Conservation (phyloP, 2,888 invertebrate species). For the Lepidocyrtinus sp. region DNA sequence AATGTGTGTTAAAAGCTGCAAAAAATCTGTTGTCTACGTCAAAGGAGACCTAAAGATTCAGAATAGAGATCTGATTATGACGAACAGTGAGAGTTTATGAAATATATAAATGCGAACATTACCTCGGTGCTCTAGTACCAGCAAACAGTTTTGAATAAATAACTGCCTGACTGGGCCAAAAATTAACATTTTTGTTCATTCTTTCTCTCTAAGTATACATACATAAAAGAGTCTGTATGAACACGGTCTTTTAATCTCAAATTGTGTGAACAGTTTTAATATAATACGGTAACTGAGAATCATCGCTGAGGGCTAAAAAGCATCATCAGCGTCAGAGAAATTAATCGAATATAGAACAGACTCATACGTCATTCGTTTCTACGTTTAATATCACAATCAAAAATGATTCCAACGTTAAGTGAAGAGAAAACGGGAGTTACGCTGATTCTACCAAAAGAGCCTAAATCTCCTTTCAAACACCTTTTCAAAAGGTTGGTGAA, state of each 20-base stretch:
- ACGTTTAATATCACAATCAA: slow-evolving; percentile 18
- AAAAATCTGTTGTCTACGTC: slow-evolving; percentile 43
- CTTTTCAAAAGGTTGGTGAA: slow-evolving; percentile 68
- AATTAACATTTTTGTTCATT: slow-evolving; percentile 8
- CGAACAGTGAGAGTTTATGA: slow-evolving; percentile 47
- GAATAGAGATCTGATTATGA: slow-evolving; percentile 33
- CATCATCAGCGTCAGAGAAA: slow-evolving; percentile 18
- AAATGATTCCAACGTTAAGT: slow-evolving; percentile 66
- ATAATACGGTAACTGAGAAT: not conserved
- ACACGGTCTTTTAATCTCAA: not conserved
- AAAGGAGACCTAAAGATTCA: slow-evolving; percentile 40
- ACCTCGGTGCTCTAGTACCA: slow-evolving; percentile 5
- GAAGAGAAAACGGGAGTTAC: slow-evolving; percentile 68
- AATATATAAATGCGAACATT: not conserved
- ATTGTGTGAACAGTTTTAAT: slow-evolving; percentile 13
- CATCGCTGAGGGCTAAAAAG: slow-evolving; percentile 2
- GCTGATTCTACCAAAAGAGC: slow-evolving; percentile 64
- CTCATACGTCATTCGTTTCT: slow-evolving; percentile 21
- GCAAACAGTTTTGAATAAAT: slow-evolving; percentile 11
- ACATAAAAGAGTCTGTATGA: too few species aligned
- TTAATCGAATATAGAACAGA: not conserved
- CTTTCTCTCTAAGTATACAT: too few species aligned
- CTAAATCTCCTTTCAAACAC: slow-evolving; percentile 67
- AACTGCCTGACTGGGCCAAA: not conserved
- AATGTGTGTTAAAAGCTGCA: slow-evolving; percentile 19